Evolutionary conservation across 2,888 invertebrate genomes (phyloP).

Genomic region (Adelphocoris suturalis): DNA sequence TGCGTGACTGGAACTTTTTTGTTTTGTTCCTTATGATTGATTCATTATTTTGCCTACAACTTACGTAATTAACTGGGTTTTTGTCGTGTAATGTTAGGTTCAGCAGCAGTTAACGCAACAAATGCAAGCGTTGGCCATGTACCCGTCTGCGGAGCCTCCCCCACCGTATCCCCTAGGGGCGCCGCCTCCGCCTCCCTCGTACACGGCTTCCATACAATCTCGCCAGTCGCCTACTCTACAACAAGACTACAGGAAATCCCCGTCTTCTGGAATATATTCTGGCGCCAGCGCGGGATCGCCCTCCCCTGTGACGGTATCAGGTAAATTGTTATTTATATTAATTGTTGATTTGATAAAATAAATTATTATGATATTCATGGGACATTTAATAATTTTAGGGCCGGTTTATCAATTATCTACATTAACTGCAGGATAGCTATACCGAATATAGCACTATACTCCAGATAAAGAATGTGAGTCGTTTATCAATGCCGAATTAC

Average conservation of each 20-base stretch:
- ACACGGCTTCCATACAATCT: conserved; percentile 91
- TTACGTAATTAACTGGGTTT: too few relatives aligned
- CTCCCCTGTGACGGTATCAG: conserved; percentile 87
- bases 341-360: too few relatives aligned
- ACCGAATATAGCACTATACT: too few relatives aligned
- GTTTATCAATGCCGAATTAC: too few relatives aligned
- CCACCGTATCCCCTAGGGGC: conserved; percentile 82
- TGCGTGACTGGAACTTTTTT: not conserved
- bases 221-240: conserved; percentile 90
- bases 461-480: too few relatives aligned
- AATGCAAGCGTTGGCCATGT: conserved; percentile 91
- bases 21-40: not conserved
- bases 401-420: too few relatives aligned
- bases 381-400: not conserved
- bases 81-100: conserved; percentile 76
- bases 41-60: not conserved
- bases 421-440: too few relatives aligned
- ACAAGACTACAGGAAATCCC: conserved; percentile 90
- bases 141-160: conserved; percentile 85
- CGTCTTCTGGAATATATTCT: conserved; percentile 89
- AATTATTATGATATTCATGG: too few relatives aligned
- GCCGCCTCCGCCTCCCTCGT: conserved; percentile 90
- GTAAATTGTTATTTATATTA: not conserved
- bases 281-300: conserved; percentile 89
- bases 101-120: conserved; percentile 93